Conservation (phyloP, 2,113 vertebrate genomes). For the Tretioscincus oriximinensis region DNA sequence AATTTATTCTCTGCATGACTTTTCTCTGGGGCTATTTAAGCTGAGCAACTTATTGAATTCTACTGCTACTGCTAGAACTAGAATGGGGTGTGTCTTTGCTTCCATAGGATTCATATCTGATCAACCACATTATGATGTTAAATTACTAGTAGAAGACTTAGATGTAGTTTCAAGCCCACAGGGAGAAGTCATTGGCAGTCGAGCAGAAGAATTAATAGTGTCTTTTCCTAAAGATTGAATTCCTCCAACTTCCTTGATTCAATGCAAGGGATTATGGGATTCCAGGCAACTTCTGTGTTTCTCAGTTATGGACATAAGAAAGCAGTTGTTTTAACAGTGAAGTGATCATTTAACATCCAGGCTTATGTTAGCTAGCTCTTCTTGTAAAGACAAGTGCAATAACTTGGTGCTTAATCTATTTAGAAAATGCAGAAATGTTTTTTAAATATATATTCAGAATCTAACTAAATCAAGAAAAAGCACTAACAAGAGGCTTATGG, state of each 20-base stretch:
- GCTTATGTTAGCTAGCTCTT: background rate
- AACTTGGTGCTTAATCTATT: background rate
- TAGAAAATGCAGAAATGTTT: background rate
- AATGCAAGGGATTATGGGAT: too few species aligned
- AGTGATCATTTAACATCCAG: background rate
- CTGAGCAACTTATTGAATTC: slow-evolving; percentile 8
- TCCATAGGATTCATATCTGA: background rate
- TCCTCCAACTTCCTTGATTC: background rate
- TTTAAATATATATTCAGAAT: background rate
- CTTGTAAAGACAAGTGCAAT: background rate
- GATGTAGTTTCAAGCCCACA: slow-evolving; percentile 16
- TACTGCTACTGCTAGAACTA: background rate
- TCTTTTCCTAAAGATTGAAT: background rate
- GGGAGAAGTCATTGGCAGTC: background rate
- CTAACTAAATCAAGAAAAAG: background rate
- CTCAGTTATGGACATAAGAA: background rate
- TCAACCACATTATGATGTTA: background rate
- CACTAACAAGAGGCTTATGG: too few species aligned
- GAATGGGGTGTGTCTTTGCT: background rate
- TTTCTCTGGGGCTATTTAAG: background rate
- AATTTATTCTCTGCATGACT: background rate
- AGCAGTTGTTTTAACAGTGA: background rate
- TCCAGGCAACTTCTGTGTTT: background rate
- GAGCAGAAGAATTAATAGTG: background rate
- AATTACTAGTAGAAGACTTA: slow-evolving; percentile 12